Evolutionary conservation across 2,113 vertebrate genomes (phyloP).

Genomic region (Brienomyrus longianalis): DNA sequence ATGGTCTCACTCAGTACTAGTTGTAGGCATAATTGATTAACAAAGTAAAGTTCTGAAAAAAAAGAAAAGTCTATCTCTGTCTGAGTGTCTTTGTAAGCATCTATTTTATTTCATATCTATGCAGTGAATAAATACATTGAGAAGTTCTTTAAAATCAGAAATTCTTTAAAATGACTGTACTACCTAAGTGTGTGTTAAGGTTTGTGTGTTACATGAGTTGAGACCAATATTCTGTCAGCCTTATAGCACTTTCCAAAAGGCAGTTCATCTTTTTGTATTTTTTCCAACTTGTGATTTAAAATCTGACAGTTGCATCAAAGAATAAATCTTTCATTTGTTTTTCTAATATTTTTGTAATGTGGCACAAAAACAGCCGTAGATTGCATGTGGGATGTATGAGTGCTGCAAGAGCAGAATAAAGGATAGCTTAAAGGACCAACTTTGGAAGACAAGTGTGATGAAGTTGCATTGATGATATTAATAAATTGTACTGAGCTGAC

Average conservation of each 20-base stretch:
- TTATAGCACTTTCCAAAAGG: conserved; percentile 42
- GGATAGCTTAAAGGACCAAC: neutral
- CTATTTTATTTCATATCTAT: conserved; percentile 43
- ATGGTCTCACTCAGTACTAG: neutral
- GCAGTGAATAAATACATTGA: conserved; percentile 43
- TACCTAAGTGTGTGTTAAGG: conserved; percentile 36
- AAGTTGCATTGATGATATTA: conserved; percentile 9
- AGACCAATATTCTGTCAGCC: conserved; percentile 33
- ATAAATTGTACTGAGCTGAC: conserved; percentile 12
- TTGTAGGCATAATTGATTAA: neutral
- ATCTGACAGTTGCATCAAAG: conserved; percentile 34
- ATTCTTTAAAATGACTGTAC: conserved; percentile 40
- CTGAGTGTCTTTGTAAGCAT: neutral
- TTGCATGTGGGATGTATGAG: conserved; percentile 2
- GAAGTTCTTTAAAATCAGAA: conserved; percentile 33
- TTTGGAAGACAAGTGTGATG: neutral
- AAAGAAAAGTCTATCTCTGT: neutral
- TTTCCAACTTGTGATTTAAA: conserved; percentile 47
- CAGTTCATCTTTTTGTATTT: conserved; percentile 46
- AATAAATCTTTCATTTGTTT: conserved; percentile 23
- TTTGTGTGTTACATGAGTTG: conserved; percentile 29
- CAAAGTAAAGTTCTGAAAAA: conserved; percentile 1
- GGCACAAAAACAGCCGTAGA: conserved; percentile 1
- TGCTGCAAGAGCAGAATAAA: neutral
- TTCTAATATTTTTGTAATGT: conserved; percentile 10